Evolutionary conservation across 1,140 invertebrate genomes (phyloP), one percentile per base, ranked within the genome.

Genomic region (Thalassaphorura encarpata): DNA sequence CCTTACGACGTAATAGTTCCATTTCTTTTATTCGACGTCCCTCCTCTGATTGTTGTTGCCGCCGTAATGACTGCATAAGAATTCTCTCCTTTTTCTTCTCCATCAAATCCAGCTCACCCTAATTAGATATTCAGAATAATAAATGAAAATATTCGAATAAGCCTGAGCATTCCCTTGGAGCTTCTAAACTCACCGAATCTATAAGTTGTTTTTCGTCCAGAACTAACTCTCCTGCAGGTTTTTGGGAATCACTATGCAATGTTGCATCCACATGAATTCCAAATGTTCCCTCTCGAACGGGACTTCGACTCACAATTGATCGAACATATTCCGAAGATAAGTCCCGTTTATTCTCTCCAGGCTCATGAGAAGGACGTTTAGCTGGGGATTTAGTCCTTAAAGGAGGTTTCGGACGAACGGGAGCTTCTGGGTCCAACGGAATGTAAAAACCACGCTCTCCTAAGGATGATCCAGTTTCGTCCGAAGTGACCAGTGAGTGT

Each of bases 381-480:
- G n/a, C n/a, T n/a, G n/a, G n/a, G n/a, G n/a, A n/a, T 71, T 87
- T 89, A 21, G 78, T 76, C 57, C 86, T 75, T 16, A 92, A 72
- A 27, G 87, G 85, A 1, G 90, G 89, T 73, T 93, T 93, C 1
- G 88, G 85, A 66, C 88, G 78, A 69, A 89, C 90, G 3, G 89
- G 89, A 55, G 80, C 80, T 41, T 68, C 62, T n/a, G n/a, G n/a
- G 46, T 92, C 89, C 69, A 95, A 91, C 23, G 88, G 88, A 67
- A 95, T 91, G 70, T 94, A 93, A 73, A 96, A 96, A n/a, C 89
- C 89, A 73, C 89, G 27, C 21, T n/a, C n/a, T n/a, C n/a, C n/a
- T n/a, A n/a, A n/a, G n/a, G n/a, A n/a, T n/a, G 62, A 59, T 27
- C 54, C 52, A 50, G 54, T 59, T 40, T 64, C 60, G 36, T 66